These are phyloP conservation scores for Petroica traversi DNA, from an alignment of 2,113 vertebrate genomes.

Conservation along the genomic window DNA sequence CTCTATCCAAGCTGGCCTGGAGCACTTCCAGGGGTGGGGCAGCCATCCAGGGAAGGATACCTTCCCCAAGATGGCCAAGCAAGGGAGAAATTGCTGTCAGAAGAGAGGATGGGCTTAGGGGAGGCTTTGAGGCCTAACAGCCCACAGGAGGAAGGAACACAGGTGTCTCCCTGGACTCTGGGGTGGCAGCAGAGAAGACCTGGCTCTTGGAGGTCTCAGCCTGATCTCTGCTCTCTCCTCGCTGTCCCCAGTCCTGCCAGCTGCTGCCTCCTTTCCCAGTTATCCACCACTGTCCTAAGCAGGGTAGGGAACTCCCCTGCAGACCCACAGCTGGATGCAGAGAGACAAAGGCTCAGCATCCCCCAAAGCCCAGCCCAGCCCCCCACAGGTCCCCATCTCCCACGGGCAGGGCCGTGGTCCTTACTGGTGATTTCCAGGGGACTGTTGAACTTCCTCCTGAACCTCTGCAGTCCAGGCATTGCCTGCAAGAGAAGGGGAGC, in stretches of 20 bases:
- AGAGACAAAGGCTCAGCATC: not conserved
- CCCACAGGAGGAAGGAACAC: rapidly evolving
- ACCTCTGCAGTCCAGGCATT: not conserved
- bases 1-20: not conserved
- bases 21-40: not conserved
- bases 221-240: not conserved
- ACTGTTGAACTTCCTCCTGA: conserved; percentile 55
- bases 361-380: not conserved
- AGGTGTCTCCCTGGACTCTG: not conserved
- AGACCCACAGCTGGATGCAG: not conserved
- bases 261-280: not conserved
- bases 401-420: rapidly evolving
- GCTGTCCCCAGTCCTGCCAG: not conserved
- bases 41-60: not conserved
- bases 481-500: conserved; percentile 28
- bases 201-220: not conserved
- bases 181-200: not conserved
- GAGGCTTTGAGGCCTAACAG: not conserved
- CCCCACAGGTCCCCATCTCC: not conserved
- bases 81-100: not conserved
- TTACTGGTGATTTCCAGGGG: conserved; percentile 51
- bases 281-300: not conserved
- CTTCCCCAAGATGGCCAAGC: not conserved
- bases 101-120: not conserved
- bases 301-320: not conserved